Evolutionary conservation across 2,888 invertebrate species (phyloP), one percentile per base, ranked within the genome.

Genomic region (Dolichopus griseipennis): DNA sequence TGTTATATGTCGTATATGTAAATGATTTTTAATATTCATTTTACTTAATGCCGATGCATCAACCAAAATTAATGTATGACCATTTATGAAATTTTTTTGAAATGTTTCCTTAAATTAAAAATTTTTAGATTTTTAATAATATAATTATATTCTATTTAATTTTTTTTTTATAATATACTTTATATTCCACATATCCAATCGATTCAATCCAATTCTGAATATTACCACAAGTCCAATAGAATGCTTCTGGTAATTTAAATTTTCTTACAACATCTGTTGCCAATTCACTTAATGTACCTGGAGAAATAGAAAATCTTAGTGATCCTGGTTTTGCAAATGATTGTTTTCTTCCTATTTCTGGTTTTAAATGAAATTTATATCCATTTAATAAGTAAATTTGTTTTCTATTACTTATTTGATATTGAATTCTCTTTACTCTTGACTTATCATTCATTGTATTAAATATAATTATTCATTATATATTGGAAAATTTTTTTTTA

Each of bases 131-230:
- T 15, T 0, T 52, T 37, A 41, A 52, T 15, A 65, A 33, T 37
- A 64, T 8, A 63, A 22, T 62, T 65, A 18, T 34, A 37, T 20
- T 2, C 20, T 64, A 20, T 20, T 1, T 12, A 18, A 10, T 20
- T 8, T 41, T 20, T 20, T 8, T 41, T 20, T 52, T 61, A 1
- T 20, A 52, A 3, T 41, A 52, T 67, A 86, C 86, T 78, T 75
- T 82, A 72, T 87, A 87, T 66, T 84, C 79, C 0, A 84, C 83
- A 15, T 84, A 77, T 0, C 83, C 84, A 0, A 85, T 76, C 0
- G 74, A 76, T 0, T 77, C 73, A 71, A 86, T 78, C 86, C 86
- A 86, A 2, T 76, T 72, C 0, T 79, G 81, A 0, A 86, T 85
- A 0, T 84, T 80, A 0, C 78, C 75, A 12, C 75, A 79, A 0